Evolutionary conservation across 2,888 invertebrate genomes (phyloP), one percentile per base, ranked within the genome.

Genomic region (Athalia rosae): DNA sequence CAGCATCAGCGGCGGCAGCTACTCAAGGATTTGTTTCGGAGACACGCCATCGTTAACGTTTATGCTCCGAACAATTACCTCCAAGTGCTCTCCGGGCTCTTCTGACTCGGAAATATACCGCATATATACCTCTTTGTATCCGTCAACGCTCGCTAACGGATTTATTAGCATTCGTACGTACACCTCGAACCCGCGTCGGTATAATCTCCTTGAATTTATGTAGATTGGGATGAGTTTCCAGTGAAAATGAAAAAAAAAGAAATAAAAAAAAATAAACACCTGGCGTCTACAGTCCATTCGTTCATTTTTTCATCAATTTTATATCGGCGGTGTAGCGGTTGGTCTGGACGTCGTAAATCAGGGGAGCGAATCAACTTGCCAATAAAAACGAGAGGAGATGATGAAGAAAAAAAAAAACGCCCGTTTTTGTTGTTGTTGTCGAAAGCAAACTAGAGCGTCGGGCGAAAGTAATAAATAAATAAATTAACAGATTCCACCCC

Each of bases 61-160:
- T 74, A 74, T 15, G 74, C 28, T 61, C 28, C 11, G 74, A 74
- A 74, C 74, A 74, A 74, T 74, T 74, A 74, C 74, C 48, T 64
- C 13, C 9, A 45, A 71, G 43, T 58, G 41, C 6, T 28, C 4
- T 11, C 62, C n/a, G 62, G 8, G 61, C 61, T 15, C 15, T n/a
- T 4, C 4, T 8, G 7, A 56, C 56, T 28, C 4, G 9, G 71
- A 45, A n/a, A 50, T 50, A 67, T 11, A 3, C 9, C 11, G 66
- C 9, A 15, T 11, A 56, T 41, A 15, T 67, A 15, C 28, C 11
- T 41, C 4, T 53, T 53, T 53, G 53, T 53, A 53, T 53, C 53
- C 53, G 53, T 53, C 53, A 53, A n/a, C 53, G 53, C 53, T 53
- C 7, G 11, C 53, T n/a, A 53, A 53, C 7, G 53, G 53, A 53